phyloP scores from a whole-genome alignment of 2,888 invertebrate species.

The Anagyrus pseudococci region DNA sequence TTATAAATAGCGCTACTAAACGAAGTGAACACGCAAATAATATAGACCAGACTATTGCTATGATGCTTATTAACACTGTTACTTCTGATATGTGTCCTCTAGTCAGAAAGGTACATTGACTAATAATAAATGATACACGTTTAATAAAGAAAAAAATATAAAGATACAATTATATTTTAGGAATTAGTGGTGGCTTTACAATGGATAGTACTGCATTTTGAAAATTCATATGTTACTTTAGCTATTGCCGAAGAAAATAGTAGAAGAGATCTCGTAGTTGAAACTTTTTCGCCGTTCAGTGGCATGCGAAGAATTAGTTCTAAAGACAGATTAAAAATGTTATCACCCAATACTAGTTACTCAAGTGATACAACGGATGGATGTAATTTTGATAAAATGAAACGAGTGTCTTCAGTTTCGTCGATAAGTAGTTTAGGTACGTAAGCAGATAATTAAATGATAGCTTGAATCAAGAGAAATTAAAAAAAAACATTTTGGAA shows the following conservation, averaged over 20 bases:
- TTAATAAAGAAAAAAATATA: neutral
- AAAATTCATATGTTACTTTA: conserved; percentile 85
- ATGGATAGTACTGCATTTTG: conserved; percentile 86
- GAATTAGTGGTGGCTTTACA: conserved; percentile 88
- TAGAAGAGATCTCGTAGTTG: conserved; percentile 59
- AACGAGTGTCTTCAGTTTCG: conserved; percentile 74
- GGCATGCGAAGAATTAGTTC: conserved; percentile 62
- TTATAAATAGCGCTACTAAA: conserved; percentile 83
- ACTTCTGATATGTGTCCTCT: conserved; percentile 85
- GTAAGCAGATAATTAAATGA: conserved; percentile 5
- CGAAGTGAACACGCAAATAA: conserved; percentile 92
- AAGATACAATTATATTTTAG: conserved; percentile 47
- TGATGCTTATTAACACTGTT: conserved; percentile 81
- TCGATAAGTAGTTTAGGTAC: conserved; percentile 71
- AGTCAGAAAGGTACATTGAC: conserved; percentile 71
- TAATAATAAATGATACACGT: conserved; percentile 1
- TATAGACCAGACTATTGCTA: conserved; percentile 91
- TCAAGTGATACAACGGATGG: conserved; percentile 56
- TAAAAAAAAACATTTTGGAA: conserved; percentile 19
- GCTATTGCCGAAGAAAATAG: conserved; percentile 67
- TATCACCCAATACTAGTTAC: conserved; percentile 55
- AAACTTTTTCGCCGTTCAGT: conserved; percentile 56
- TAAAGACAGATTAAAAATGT: conserved; percentile 61
- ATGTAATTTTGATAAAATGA: conserved; percentile 64
- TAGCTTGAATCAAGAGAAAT: conserved; percentile 4